Evolutionary conservation across 2,797 vertebrate species (phyloP), one percentile per base, ranked within the genome.

Genomic region (Pseudotriccus pelzelni): DNA sequence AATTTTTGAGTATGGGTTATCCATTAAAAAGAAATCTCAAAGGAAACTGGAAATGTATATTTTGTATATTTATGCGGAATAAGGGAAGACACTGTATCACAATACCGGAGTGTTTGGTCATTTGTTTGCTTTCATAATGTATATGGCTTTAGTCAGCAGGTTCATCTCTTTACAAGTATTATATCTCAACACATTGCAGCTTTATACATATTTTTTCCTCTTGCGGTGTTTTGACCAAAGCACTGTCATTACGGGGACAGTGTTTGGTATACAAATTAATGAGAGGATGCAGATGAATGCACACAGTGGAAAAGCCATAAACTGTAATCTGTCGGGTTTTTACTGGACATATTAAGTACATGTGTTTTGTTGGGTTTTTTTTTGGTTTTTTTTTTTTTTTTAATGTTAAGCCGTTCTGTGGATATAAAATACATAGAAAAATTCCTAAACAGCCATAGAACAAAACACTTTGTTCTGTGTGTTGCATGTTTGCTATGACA

Each of bases 1-100:
- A 90, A 72, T 95, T 96, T 97, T 95, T 84, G 92, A 95, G 85
- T 56, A 86, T 92, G 95, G 72, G 91, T 85, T 91, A 89, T 72
- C 93, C 85, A 19, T 96, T 93, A 87, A 70, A 85, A 91, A 74
- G 88, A 91, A 78, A 55, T 96, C 87, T 92, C 62, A 30, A 88
- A 84, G 93, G 92, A 95, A 98, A 97, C 98, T 98, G 98, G 98
- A 98, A 98, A 94, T 98, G 98, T 98, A 98, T 97, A 98, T 98
- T 98, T 98, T 98, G 97, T 98, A 97, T 98, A 98, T 98, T 98
- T 97, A 97, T 98, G 97, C 97, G 80, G 94, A 97, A 97, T 97
- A 97, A 97, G 97, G 97, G 97, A 98, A 98, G 97, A 98, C 96
- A 97, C 97, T 98, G 97, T 98, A 96, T 97, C 84, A 59, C 77